Conservation (phyloP, 2,888 invertebrate genomes). For the Pogonocherus hispidulus region DNA sequence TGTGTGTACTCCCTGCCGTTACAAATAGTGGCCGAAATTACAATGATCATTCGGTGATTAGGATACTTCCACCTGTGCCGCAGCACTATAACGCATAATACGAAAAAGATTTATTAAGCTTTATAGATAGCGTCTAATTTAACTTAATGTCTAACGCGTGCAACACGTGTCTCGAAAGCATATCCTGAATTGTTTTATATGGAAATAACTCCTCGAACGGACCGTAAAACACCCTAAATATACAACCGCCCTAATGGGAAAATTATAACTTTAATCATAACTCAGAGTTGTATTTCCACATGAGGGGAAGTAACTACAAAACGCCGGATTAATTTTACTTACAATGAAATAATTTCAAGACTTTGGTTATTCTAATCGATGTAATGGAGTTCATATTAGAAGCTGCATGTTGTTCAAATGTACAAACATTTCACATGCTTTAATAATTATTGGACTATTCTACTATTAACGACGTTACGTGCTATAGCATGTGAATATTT, state of each 20-base stretch:
- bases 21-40: too few relatives aligned
- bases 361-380: neutral
- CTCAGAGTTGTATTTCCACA: constrained; percentile 11
- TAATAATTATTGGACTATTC: too few relatives aligned
- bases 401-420: too few relatives aligned
- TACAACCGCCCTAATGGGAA: constrained; percentile 17
- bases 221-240: constrained; percentile 16
- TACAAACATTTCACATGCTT: too few relatives aligned
- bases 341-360: constrained; percentile 1
- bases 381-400: too few relatives aligned
- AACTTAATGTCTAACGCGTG: constrained; percentile 19
- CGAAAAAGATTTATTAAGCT: constrained; percentile 23
- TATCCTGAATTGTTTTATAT: constrained; percentile 15
- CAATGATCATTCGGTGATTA: too few relatives aligned
- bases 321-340: constrained; percentile 5
- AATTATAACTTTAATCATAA: constrained; percentile 28
- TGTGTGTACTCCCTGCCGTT: too few relatives aligned
- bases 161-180: constrained; percentile 17
- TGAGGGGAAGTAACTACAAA: neutral
- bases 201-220: constrained; percentile 21
- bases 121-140: constrained; percentile 21
- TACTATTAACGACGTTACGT: too few relatives aligned
- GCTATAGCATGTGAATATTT: too few relatives aligned
- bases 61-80: neutral
- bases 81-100: constrained; percentile 19